Evolutionary conservation across 2,888 invertebrate genomes (phyloP).

Genomic region (Blomia tropicalis): DNA sequence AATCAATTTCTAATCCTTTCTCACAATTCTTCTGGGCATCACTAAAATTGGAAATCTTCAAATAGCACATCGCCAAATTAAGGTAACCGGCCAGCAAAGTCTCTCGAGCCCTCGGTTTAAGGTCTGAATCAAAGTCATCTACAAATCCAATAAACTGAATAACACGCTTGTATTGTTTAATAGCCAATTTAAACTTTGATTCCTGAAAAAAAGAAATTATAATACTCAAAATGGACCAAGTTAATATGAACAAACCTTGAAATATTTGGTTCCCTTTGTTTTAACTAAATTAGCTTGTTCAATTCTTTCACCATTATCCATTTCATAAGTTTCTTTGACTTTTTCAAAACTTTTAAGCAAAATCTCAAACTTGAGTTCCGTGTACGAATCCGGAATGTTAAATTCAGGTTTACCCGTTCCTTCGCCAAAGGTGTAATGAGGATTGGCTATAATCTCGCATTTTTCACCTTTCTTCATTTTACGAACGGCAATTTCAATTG

Average conservation of each 20-base stretch:
- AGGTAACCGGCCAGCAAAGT: constrained; percentile 54
- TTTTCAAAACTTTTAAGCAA: constrained; percentile 69
- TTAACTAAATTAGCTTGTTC: constrained; percentile 66
- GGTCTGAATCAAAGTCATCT: constrained; percentile 30
- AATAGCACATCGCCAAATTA: constrained; percentile 63
- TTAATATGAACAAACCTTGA: constrained; percentile 41
- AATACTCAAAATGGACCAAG: neutral
- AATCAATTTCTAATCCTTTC: constrained; percentile 56
- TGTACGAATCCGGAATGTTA: constrained; percentile 59
- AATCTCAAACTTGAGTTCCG: constrained; percentile 49
- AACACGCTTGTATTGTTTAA: constrained; percentile 70
- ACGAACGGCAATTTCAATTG: constrained; percentile 62
- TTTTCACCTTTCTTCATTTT: constrained; percentile 65
- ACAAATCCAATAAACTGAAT: constrained; percentile 43
- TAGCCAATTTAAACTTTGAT: constrained; percentile 54
- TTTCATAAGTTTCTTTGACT: constrained; percentile 63
- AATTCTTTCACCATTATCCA: constrained; percentile 60
- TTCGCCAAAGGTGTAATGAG: constrained; percentile 62
- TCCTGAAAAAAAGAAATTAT: constrained; percentile 16
- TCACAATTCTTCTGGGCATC: constrained; percentile 58
- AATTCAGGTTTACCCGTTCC: constrained; percentile 41
- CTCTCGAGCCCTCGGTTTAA: constrained; percentile 30
- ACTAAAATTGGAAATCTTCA: constrained; percentile 54
- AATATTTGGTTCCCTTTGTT: constrained; percentile 75
- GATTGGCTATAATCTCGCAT: constrained; percentile 45